Evolutionary conservation across 2,113 vertebrate species (phyloP).

Genomic region (Takifugu bimaculatus): DNA sequence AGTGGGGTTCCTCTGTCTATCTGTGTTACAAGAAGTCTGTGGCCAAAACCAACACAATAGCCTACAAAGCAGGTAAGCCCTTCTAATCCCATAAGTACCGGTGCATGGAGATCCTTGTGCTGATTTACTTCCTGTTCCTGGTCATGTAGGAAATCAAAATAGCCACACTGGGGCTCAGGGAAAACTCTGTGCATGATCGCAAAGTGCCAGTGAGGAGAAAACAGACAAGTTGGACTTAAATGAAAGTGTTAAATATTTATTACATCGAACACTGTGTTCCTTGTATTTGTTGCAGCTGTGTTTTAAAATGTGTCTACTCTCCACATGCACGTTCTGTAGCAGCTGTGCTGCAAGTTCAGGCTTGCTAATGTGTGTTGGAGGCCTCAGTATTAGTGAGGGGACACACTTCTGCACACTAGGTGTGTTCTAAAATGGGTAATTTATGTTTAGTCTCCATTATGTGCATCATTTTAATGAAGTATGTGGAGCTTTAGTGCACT

Average conservation of each 20-base stretch:
- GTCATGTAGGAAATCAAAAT: not conserved
- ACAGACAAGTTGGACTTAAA: not conserved
- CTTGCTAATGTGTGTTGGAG: constrained; percentile 29
- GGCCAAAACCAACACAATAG: constrained; percentile 95
- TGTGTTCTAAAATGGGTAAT: not conserved
- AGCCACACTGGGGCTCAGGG: not conserved
- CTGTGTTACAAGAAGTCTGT: constrained; percentile 98
- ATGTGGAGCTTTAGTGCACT: not conserved
- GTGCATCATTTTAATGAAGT: too few relatives aligned
- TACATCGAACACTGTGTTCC: not conserved
- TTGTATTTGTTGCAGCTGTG: constrained; percentile 2
- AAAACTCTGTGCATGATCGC: not conserved
- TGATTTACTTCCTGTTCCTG: too few relatives aligned
- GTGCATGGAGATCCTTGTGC: not conserved
- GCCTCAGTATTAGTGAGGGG: constrained; percentile 7
- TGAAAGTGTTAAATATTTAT: not conserved
- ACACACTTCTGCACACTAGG: constrained; percentile 12
- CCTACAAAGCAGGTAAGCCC: constrained; percentile 93
- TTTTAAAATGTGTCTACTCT: not conserved
- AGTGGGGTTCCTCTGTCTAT: constrained; percentile 97
- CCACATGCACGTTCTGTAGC: not conserved
- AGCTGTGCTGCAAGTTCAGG: constrained; percentile 6
- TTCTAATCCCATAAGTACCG: constrained; percentile 8
- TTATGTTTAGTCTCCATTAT: not conserved
- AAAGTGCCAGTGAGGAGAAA: not conserved